A percentile compares a stretch with the other conserved stretches of the same genome.
Evolutionary conservation across 1,140 invertebrate genomes (phyloP).

Genomic region (Dolichoris vasculosae): DNA sequence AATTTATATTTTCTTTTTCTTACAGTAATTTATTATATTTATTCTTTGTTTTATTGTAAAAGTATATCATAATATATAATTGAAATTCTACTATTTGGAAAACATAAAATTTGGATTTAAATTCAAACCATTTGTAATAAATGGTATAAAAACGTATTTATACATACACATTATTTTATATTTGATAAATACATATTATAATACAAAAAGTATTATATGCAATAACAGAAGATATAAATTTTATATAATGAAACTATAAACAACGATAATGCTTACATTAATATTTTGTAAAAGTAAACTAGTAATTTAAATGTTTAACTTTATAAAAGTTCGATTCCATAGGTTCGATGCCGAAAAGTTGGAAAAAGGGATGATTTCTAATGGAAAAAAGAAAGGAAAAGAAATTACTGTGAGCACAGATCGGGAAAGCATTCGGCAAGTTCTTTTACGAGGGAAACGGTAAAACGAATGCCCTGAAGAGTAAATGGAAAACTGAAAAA

Average conservation of each 20-base stretch:
- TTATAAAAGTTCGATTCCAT: not conserved
- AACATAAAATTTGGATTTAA: no score
- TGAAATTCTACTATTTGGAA: no score
- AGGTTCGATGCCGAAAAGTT: not conserved
- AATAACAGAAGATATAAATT: not conserved
- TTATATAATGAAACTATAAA: not conserved
- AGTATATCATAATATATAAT: no score
- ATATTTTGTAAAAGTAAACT: not conserved
- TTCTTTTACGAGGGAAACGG: conserved; percentile 10
- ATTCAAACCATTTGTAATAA: no score
- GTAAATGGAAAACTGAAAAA: conserved; percentile 50
- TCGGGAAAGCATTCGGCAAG: not conserved
- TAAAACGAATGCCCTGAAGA: not conserved
- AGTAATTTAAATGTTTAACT: not conserved
- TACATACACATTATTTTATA: no score
- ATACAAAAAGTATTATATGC: not conserved
- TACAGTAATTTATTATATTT: no score
- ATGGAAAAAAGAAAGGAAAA: not conserved
- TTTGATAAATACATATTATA: not conserved
- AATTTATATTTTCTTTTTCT: no score
- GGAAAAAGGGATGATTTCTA: not conserved
- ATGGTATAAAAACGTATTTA: no score
- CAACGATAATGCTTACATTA: not conserved
- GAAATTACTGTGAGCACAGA: not conserved
- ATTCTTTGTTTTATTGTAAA: no score